phyloP scores from a whole-genome alignment of 1,140 invertebrate genomes.

The Bilobella aurantiaca region DNA sequence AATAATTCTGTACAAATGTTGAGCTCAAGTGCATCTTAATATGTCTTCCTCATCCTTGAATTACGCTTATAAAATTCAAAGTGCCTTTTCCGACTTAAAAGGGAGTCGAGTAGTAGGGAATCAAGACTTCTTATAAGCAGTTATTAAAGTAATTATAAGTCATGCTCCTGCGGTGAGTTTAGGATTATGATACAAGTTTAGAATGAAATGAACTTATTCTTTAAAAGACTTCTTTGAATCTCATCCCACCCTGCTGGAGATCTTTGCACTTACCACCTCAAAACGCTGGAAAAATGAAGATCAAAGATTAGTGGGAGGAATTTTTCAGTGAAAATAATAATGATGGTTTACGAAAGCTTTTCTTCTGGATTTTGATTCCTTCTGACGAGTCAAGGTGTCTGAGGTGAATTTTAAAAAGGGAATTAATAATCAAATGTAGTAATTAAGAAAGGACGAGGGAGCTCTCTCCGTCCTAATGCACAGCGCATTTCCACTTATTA shows the following conservation, averaged over 20 bases:
- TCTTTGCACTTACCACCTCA: no score
- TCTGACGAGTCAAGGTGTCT: background rate
- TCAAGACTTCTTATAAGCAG: no score
- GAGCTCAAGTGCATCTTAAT: background rate
- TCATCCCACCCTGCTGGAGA: background rate
- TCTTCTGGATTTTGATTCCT: background rate
- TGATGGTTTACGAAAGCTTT: background rate
- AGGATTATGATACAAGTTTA: background rate
- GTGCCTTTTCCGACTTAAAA: background rate
- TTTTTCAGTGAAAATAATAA: background rate
- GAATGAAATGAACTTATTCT: background rate
- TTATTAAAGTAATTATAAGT: background rate
- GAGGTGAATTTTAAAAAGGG: constrained; percentile 3
- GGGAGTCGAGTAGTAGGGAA: no score
- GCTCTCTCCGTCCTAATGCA: no score
- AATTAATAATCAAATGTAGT: constrained; percentile 1
- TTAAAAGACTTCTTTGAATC: background rate
- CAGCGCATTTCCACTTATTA: no score
- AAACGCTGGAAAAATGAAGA: no score
- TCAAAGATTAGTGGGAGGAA: background rate
- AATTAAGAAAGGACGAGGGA: background rate
- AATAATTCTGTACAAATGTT: background rate
- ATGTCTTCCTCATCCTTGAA: background rate
- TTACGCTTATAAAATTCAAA: background rate
- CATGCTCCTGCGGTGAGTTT: background rate